A percentile compares a stretch with the other conserved stretches of the same genome.
Evolutionary conservation across 2,888 invertebrate species (phyloP).

Genomic region (Drosophila silvestris): DNA sequence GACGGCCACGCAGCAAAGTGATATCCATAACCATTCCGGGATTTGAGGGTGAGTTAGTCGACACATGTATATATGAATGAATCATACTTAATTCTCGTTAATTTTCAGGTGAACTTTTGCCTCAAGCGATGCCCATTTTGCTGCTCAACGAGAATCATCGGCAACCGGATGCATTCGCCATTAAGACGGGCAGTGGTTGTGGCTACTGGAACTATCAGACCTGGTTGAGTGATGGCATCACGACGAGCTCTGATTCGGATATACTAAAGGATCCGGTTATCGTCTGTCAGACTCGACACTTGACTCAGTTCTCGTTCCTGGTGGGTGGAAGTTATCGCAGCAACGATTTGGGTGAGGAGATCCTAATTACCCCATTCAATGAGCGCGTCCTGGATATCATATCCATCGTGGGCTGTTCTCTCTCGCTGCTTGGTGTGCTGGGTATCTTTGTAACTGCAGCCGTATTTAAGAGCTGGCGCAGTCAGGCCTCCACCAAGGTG

Average conservation of each 20-base stretch:
- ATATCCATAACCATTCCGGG: conserved; percentile 88
- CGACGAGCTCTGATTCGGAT: conserved; percentile 35
- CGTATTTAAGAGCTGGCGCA: conserved; percentile 88
- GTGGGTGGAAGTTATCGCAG: conserved; percentile 84
- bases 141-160: conserved; percentile 71
- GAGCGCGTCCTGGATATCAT: conserved; percentile 87
- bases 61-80: neutral
- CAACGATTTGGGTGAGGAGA: conserved; percentile 72
- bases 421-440: conserved; percentile 87
- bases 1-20: conserved; percentile 86
- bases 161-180: conserved; percentile 35
- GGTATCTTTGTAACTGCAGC: conserved; percentile 88
- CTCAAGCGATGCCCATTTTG: conserved; percentile 86
- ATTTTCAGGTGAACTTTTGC: conserved; percentile 84
- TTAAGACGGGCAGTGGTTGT: conserved; percentile 84
- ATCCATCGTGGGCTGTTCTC: conserved; percentile 87
- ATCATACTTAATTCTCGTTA: neutral
- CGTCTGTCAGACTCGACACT: conserved; percentile 87
- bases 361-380: conserved; percentile 84
- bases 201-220: conserved; percentile 88
- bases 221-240: conserved; percentile 87
- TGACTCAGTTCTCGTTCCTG: conserved; percentile 88
- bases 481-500: conserved; percentile 88
- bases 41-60: conserved; percentile 75
- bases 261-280: conserved; percentile 77